phyloP scores from a whole-genome alignment of 37 sponge, comb jelly and placozoan genomes.

The Ianthella basta region DNA sequence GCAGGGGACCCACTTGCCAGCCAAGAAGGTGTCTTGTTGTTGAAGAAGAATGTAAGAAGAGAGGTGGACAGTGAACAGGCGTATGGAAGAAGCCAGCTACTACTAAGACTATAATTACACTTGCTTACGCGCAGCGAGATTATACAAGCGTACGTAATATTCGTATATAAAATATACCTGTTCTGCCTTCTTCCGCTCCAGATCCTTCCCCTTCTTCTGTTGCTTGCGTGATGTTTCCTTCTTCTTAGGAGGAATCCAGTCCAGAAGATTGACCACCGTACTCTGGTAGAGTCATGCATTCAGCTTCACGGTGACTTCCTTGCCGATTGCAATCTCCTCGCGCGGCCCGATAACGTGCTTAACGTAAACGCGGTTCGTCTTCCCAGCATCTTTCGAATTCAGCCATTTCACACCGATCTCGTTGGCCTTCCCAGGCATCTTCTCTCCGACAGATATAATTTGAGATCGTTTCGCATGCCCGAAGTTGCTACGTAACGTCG shows the following conservation, averaged over 20 bases:
- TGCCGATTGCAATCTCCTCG: neutral
- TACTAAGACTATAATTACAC: no score
- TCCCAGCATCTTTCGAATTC: no score
- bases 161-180: no score
- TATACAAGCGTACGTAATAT: neutral
- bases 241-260: neutral
- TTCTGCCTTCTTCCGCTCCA: neutral
- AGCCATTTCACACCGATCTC: no score
- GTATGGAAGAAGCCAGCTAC: no score
- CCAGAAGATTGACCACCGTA: neutral
- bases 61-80: no score
- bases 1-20: neutral
- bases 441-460: neutral
- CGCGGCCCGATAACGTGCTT: neutral
- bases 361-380: neutral
- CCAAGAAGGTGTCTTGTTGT: neutral
- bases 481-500: no score
- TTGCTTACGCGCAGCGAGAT: neutral
- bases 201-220: neutral
- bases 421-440: no score
- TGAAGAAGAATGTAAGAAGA: neutral
- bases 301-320: neutral
- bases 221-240: neutral
- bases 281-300: neutral
- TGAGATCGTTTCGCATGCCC: neutral